Evolutionary conservation across 2,797 vertebrate species (phyloP).

Genomic region (Peromyscus nudipes): DNA sequence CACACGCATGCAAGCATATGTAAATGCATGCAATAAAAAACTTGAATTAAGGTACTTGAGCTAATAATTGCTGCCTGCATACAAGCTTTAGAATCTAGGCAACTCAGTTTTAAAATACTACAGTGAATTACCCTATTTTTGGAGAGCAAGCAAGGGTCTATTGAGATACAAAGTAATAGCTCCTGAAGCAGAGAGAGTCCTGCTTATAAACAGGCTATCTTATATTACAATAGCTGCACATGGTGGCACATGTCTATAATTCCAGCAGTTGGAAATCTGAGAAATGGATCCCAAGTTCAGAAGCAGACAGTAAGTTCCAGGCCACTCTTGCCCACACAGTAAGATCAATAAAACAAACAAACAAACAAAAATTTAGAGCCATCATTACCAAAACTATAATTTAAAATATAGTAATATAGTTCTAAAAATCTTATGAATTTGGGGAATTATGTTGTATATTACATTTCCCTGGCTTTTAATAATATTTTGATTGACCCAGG

Average conservation of each 20-base stretch:
- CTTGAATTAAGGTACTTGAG: background rate
- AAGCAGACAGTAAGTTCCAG: background rate
- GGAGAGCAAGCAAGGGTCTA: background rate
- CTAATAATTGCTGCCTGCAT: background rate
- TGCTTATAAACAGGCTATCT: background rate
- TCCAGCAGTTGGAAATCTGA: background rate
- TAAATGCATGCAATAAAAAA: background rate
- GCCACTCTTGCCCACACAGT: background rate
- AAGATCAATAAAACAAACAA: background rate
- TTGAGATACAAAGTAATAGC: background rate
- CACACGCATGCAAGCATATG: no score
- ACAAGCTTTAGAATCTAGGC: conserved; percentile 25
- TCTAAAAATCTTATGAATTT: conserved; percentile 49
- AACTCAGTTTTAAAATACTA: conserved; percentile 41
- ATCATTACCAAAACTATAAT: conserved; percentile 25
- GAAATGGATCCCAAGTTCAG: background rate
- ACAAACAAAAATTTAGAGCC: conserved; percentile 29
- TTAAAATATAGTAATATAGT: conserved; percentile 59
- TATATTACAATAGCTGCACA: background rate
- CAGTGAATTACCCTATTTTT: background rate
- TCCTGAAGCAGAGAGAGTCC: background rate
- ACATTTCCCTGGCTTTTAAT: background rate
- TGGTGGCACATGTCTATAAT: background rate
- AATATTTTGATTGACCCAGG: background rate
- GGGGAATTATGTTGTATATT: background rate